These are phyloP conservation scores for Aleiodes leptofemur DNA, from an alignment of 2,888 invertebrate genomes.

Conservation along the genomic window DNA sequence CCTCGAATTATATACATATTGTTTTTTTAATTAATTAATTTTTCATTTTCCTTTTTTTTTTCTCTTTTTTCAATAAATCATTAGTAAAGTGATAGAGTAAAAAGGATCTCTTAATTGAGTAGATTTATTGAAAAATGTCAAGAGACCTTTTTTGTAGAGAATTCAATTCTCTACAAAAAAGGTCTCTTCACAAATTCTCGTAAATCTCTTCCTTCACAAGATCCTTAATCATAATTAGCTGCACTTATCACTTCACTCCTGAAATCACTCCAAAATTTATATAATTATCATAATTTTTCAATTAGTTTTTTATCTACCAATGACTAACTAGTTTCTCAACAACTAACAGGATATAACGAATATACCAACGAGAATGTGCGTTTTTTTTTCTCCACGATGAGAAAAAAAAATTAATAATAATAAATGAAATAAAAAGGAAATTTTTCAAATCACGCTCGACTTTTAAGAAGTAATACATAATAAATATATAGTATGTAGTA, in stretches of 20 bases:
- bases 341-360: slow-evolving; percentile 38
- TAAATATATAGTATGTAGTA: slow-evolving; percentile 46
- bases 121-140: too few species aligned
- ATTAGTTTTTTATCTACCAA: slow-evolving; percentile 17
- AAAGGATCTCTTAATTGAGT: too few species aligned
- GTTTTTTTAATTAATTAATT: slow-evolving; percentile 33
- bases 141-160: too few species aligned
- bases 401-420: slow-evolving; percentile 23
- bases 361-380: slow-evolving; percentile 35
- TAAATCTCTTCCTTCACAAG: too few species aligned
- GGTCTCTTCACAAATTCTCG: too few species aligned
- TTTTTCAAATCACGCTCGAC: slow-evolving; percentile 20
- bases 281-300: not conserved
- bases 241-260: too few species aligned
- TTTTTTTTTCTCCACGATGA: slow-evolving; percentile 10
- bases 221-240: too few species aligned
- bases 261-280: too few species aligned
- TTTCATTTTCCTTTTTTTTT: slow-evolving; percentile 43
- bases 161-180: too few species aligned
- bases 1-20: slow-evolving; percentile 34
- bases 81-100: too few species aligned
- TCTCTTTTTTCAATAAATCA: slow-evolving; percentile 30
- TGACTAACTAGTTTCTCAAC: slow-evolving; percentile 36
- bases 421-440: not conserved
- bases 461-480: slow-evolving; percentile 46